Percentiles rank a stretch among this genome's conserved stretches.
Evolutionary conservation across 2,888 invertebrate species (phyloP).

Genomic region (Eilema griseolum): DNA sequence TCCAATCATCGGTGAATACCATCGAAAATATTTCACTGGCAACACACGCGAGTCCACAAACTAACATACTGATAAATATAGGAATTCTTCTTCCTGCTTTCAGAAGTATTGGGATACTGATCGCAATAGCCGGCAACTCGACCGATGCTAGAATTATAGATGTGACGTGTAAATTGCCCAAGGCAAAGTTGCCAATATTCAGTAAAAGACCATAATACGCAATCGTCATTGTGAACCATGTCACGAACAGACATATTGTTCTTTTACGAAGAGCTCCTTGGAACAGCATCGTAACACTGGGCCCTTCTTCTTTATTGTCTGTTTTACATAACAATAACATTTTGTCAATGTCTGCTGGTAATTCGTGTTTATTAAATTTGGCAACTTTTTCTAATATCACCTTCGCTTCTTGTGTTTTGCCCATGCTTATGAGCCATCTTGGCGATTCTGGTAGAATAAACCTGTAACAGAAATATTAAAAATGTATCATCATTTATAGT

Average conservation of each 20-base stretch:
- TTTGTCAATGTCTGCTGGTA: constrained; percentile 91
- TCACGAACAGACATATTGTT: constrained; percentile 90
- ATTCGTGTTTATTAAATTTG: constrained; percentile 88
- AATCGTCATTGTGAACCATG: constrained; percentile 93
- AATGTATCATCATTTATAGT: constrained; percentile 4
- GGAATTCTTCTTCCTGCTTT: constrained; percentile 92
- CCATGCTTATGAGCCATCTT: constrained; percentile 91
- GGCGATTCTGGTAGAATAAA: constrained; percentile 93
- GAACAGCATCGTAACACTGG: constrained; percentile 89
- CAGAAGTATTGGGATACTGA: constrained; percentile 91
- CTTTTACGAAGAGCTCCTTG: constrained; percentile 89
- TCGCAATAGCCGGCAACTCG: constrained; percentile 92
- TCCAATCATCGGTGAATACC: constrained; percentile 87
- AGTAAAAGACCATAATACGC: constrained; percentile 92
- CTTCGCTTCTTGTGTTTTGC: constrained; percentile 90
- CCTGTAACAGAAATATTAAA: constrained; percentile 79
- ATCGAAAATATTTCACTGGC: constrained; percentile 86
- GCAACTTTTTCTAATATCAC: constrained; percentile 89
- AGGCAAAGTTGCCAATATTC: constrained; percentile 91
- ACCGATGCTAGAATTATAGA: constrained; percentile 91
- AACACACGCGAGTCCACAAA: constrained; percentile 91
- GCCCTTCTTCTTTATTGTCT: constrained; percentile 77
- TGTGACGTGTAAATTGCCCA: constrained; percentile 91
- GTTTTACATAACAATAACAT: constrained; percentile 85
- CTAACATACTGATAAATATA: constrained; percentile 89